Evolutionary conservation across 2,888 invertebrate genomes (phyloP).

Genomic region (Sericinus montela): DNA sequence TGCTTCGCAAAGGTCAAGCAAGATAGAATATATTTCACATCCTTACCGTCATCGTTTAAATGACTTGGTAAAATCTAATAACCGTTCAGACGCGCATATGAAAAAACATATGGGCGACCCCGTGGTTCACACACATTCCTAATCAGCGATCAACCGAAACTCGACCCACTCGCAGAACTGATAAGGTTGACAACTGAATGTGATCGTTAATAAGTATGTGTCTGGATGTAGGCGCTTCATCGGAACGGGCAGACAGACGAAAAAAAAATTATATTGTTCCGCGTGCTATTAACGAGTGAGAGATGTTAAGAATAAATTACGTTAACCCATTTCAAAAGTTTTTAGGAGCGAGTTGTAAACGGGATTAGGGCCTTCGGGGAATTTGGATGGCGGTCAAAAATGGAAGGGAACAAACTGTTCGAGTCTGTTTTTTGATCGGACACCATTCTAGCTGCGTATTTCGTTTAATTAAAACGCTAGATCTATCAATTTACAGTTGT

Average conservation of each 20-base stretch:
- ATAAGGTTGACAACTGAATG: neutral
- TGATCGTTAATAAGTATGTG: neutral
- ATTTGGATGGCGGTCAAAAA: constrained; percentile 24
- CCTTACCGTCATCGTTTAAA: constrained; percentile 16
- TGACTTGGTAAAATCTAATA: constrained; percentile 24
- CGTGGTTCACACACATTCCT: constrained; percentile 4
- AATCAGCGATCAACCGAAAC: neutral
- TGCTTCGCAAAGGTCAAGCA: neutral
- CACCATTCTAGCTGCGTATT: neutral
- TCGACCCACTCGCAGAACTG: neutral
- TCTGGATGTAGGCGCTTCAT: constrained; percentile 24
- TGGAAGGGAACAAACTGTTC: neutral
- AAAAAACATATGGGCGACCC: constrained; percentile 16
- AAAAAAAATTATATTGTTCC: constrained; percentile 40
- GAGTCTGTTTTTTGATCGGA: neutral
- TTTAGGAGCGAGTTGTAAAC: constrained; percentile 43
- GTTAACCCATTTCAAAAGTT: constrained; percentile 47
- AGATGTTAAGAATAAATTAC: constrained; percentile 60
- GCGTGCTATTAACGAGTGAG: constrained; percentile 56
- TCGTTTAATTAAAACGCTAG: neutral
- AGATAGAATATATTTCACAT: constrained; percentile 5
- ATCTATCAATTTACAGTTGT: too few relatives aligned
- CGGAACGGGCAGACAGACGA: constrained; percentile 34
- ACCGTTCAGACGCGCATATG: constrained; percentile 20
- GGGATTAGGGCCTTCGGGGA: constrained; percentile 42